Percentiles rank a stretch among this genome's conserved stretches.
Evolutionary conservation across 2,888 invertebrate genomes (phyloP).

Genomic region (Ophioninae sp.): DNA sequence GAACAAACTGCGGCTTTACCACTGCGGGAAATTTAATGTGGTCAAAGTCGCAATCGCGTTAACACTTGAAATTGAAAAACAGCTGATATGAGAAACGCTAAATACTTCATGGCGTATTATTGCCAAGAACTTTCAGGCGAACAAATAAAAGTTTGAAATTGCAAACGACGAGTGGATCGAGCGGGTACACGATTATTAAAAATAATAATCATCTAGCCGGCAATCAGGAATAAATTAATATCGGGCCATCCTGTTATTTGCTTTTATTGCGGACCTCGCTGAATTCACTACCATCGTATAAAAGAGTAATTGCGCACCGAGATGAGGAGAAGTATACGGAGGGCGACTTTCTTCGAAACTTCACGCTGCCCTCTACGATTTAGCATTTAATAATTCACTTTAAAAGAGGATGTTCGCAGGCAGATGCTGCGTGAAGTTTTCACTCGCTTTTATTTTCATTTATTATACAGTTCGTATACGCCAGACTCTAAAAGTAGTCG

Average conservation of each 20-base stretch:
- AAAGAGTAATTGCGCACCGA: conserved; percentile 20
- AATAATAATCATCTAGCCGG: conserved; percentile 12
- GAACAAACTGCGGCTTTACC: conserved; percentile 17
- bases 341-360: conserved; percentile 29
- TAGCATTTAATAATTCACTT: conserved; percentile 59
- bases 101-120: not conserved
- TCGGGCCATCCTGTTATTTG: conserved; percentile 25
- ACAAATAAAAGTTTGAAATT: not conserved
- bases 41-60: not conserved
- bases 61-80: not conserved
- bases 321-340: not conserved
- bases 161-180: not conserved
- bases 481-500: not conserved
- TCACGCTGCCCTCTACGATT: conserved; percentile 18
- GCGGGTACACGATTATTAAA: not conserved
- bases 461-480: not conserved
- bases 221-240: conserved; percentile 35
- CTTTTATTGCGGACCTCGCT: conserved; percentile 5
- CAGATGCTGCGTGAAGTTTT: conserved; percentile 50
- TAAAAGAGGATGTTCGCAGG: conserved; percentile 54
- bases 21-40: conserved; percentile 13
- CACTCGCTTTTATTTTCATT: conserved; percentile 4
- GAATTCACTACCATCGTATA: not conserved
- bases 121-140: not conserved
- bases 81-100: not conserved